phyloP scores from a whole-genome alignment of 2,888 invertebrate genomes.

The Hirtodrosophila trivittata region DNA sequence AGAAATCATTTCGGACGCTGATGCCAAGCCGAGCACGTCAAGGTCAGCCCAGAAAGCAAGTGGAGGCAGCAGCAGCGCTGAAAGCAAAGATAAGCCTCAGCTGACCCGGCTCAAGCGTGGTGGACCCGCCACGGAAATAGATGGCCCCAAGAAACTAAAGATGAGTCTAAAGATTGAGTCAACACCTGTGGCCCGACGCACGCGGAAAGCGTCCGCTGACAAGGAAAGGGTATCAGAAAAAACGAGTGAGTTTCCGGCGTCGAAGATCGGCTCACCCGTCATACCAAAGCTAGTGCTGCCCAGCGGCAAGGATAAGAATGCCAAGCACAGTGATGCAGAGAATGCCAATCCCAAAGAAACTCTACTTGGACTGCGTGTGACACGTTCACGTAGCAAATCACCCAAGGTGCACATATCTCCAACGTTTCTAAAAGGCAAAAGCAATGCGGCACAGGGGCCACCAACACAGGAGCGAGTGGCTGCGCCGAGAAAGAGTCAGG shows the following conservation, averaged over 20 bases:
- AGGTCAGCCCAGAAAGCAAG: neutral
- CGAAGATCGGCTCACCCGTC: conserved; percentile 59
- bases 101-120: conserved; percentile 43
- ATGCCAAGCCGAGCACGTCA: conserved; percentile 14
- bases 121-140: neutral
- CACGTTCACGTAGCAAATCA: conserved; percentile 72
- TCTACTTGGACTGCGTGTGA: conserved; percentile 5
- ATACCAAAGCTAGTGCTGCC: conserved; percentile 70
- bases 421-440: conserved; percentile 60
- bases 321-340: conserved; percentile 40
- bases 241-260: conserved; percentile 20
- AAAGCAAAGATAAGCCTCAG: conserved; percentile 29
- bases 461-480: neutral
- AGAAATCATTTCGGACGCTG: neutral
- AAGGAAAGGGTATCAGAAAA: neutral
- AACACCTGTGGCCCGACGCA: conserved; percentile 66
- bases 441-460: conserved; percentile 25
- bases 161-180: neutral
- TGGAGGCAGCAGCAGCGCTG: conserved; percentile 1
- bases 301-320: conserved; percentile 40
- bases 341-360: conserved; percentile 40
- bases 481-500: conserved; percentile 26
- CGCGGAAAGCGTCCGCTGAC: conserved; percentile 50
- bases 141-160: conserved; percentile 41
- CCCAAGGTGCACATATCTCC: conserved; percentile 77